Evolutionary conservation across 2,888 invertebrate genomes (phyloP).

Genomic region (Eupsilia transversa): DNA sequence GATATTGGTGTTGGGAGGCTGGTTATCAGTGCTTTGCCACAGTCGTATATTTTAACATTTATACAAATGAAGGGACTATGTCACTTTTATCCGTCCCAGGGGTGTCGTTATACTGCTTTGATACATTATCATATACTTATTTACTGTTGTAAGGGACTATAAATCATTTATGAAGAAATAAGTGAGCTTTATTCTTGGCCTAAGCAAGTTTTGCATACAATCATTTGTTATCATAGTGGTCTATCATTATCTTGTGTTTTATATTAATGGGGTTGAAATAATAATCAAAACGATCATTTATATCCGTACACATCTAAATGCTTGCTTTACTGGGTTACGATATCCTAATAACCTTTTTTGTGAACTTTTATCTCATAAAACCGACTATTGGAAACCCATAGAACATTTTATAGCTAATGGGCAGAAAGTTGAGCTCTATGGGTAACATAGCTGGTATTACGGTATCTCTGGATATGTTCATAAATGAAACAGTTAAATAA

Average conservation of each 20-base stretch:
- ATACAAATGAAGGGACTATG: slow-evolving; percentile 10
- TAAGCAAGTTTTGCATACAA: background rate
- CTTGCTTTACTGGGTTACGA: background rate
- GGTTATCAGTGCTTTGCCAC: slow-evolving; percentile 6
- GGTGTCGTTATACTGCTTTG: background rate
- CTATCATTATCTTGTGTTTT: background rate
- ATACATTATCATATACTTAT: background rate
- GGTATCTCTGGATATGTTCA: background rate
- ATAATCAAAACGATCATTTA: background rate
- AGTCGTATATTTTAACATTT: slow-evolving; percentile 3
- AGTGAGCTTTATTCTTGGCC: background rate
- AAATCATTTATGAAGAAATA: background rate
- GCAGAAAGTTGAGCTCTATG: background rate
- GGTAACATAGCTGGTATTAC: background rate
- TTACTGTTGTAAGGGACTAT: background rate
- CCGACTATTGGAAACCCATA: slow-evolving; percentile 14
- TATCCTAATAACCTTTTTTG: background rate
- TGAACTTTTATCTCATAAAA: background rate
- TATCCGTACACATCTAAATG: background rate
- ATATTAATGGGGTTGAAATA: background rate
- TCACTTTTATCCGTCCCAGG: background rate
- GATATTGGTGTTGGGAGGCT: slow-evolving; percentile 47
- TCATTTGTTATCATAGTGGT: background rate
- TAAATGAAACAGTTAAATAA: background rate
- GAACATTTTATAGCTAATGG: background rate